Evolutionary conservation across 2,797 vertebrate genomes (phyloP), one percentile per base, ranked within the genome.

Genomic region (Zalophus californianus): DNA sequence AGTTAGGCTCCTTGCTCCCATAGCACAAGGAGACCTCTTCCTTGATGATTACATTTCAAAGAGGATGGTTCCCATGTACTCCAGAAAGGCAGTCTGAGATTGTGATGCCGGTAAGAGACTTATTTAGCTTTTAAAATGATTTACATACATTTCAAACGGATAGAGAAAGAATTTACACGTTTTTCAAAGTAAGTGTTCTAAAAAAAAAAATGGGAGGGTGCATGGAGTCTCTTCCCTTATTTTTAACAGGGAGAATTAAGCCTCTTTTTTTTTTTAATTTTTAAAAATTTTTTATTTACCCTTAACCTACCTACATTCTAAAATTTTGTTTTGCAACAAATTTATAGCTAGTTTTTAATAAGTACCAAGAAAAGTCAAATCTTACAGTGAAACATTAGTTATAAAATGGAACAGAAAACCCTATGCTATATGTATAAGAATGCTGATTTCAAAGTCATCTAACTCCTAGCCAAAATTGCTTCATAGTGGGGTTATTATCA

Each of bases 381-480:
- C 58, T 86, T 95, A 80, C 25, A 86, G 54, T 75, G 72, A 95
- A 98, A 75, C 38, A 60, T 85, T 96, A 52, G 96, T 97, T 97
- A 84, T 23, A 96, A 68, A 82, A 60, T 16, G 97, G 50, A 91
- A 96, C 48, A 94, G 91, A 98, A 97, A 56, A 14, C 64, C 75
- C 91, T 96, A 75, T 90, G 66, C 54, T 97, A n/a, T 68, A 94
- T 86, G 20, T 89, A 75, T 90, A 98, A 93, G 80, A 98, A 97
- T 93, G 35, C 94, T 91, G 92, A 96, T 91, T 96, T 90, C 89
- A 82, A 88, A 96, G 86, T 97, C 90, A 97, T 96, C 44, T 84
- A 94, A 95, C 78, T 78, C 94, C 87, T 95, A 44, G 93, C n/a
- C 94, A 96, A 97, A 96, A 96, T 97, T 97, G 92, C 89, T 98